Evolutionary conservation across 2,797 vertebrate genomes (phyloP), one percentile per base, ranked within the genome.

Genomic region (Catamblyrhynchus diadema): DNA sequence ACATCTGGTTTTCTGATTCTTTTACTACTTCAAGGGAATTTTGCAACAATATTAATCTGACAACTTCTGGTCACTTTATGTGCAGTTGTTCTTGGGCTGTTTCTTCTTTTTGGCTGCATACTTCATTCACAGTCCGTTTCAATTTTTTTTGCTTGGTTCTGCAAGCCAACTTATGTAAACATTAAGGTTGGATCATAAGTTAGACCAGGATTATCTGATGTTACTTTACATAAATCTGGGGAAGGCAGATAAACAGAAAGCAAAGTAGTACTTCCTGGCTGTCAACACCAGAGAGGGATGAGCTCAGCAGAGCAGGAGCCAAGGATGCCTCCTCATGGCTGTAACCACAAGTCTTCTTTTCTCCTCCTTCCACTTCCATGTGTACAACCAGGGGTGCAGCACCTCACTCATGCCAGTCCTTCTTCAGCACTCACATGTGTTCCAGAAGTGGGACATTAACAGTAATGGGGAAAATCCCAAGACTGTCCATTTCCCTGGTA

Each of bases 351-450:
- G 12, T 54, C 19, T 12, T 12, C 50, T 44, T 83, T 72, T 28
- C 23, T 44, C 30, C 16, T 77, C 7, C 42, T 81, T 65, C 47
- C 33, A 0, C 10, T 72, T 30, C 17, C 3, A 2, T 35, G 6
- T 51, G 1, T 75, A 25, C 19, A 42, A 41, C 35, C 14, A 33
- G 10, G 9, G 7, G 8, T 70, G 21, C 42, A 84, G 20, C 23
- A 35, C 22, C 42, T 83, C 28, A 12, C 33, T 80, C 5, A 0
- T 44, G 45, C 35, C 37, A 61, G 28, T 72, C 39, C 21, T 24
- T 42, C 47, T 83, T 10, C 1, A 1, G 17, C n/a, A 41, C 54
- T 73, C 51, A 32, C 20, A 14, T 18, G 2, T 3, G 0, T 53
- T 83, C 25, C 35, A 78, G 39, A 51, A 54, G n/a, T 50, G 39